phyloP scores from a whole-genome alignment of 2,113 vertebrate genomes.

The Notothenia rossii region DNA sequence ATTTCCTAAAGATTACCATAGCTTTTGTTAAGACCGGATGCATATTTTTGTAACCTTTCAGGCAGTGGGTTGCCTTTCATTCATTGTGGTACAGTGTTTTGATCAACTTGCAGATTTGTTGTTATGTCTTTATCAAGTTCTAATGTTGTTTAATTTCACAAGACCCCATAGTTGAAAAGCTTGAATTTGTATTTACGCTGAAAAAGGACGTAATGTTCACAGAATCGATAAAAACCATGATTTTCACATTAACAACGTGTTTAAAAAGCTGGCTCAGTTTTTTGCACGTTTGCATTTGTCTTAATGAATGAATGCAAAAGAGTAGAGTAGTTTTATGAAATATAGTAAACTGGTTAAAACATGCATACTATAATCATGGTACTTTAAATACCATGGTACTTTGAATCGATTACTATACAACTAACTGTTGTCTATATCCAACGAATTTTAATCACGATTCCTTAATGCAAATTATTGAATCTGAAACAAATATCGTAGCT shows the following conservation, averaged over 20 bases:
- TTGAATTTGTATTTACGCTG: background rate
- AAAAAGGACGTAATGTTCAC: background rate
- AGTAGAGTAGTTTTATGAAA: background rate
- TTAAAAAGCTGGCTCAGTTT: background rate
- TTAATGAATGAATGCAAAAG: background rate
- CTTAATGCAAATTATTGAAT: background rate
- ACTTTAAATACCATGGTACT: background rate
- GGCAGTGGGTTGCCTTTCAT: background rate
- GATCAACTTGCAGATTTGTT: background rate
- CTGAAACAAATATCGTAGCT: background rate
- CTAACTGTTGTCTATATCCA: background rate
- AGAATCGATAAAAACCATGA: background rate
- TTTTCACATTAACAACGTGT: background rate
- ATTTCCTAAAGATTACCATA: background rate
- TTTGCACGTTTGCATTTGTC: background rate
- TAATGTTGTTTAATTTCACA: background rate
- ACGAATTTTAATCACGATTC: background rate
- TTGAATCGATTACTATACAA: no score
- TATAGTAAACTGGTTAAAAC: background rate
- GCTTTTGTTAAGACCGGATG: background rate
- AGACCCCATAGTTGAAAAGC: background rate
- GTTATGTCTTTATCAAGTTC: background rate
- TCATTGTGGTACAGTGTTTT: background rate
- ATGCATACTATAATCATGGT: no score
- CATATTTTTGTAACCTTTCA: background rate